These are phyloP conservation scores for Lasioglossum morio DNA, from an alignment of 2,888 invertebrate species.

Conservation along the genomic window DNA sequence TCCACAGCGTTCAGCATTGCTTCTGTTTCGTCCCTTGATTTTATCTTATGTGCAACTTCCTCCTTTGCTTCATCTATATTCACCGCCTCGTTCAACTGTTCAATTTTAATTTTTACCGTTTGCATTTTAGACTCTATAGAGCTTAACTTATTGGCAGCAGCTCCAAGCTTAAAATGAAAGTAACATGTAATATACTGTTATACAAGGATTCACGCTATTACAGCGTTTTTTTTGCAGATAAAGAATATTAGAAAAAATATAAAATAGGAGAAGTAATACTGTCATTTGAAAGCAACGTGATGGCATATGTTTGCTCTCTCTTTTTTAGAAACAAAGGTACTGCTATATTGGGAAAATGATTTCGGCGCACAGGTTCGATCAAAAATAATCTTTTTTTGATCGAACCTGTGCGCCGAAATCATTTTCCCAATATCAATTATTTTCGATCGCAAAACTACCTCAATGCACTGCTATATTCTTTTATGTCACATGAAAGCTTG, in stretches of 20 bases:
- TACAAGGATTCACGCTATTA: neutral
- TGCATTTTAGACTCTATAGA: constrained; percentile 79
- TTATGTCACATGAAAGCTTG: too few species aligned
- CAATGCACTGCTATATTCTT: too few species aligned
- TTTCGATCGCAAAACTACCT: too few species aligned
- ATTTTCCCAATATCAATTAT: too few species aligned
- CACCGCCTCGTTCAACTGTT: constrained; percentile 80
- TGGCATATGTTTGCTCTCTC: neutral
- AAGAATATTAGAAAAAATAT: neutral
- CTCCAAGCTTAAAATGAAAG: constrained; percentile 78
- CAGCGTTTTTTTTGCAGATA: neutral
- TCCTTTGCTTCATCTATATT: constrained; percentile 87
- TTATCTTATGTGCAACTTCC: constrained; percentile 87
- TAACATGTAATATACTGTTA: constrained; percentile 30
- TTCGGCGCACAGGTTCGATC: too few species aligned
- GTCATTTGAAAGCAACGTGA: too few species aligned
- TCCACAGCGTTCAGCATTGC: constrained; percentile 87
- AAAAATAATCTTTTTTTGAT: too few species aligned
- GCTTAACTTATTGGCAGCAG: constrained; percentile 84
- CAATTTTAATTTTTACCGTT: constrained; percentile 73
- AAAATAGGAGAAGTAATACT: neutral
- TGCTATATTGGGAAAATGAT: too few species aligned
- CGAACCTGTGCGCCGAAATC: too few species aligned
- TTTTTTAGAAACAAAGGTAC: neutral
- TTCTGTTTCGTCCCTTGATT: constrained; percentile 87